These are phyloP conservation scores for Linhomoeus sp. DNA, from an alignment of 2,888 invertebrate genomes.

Conservation along the genomic window DNA sequence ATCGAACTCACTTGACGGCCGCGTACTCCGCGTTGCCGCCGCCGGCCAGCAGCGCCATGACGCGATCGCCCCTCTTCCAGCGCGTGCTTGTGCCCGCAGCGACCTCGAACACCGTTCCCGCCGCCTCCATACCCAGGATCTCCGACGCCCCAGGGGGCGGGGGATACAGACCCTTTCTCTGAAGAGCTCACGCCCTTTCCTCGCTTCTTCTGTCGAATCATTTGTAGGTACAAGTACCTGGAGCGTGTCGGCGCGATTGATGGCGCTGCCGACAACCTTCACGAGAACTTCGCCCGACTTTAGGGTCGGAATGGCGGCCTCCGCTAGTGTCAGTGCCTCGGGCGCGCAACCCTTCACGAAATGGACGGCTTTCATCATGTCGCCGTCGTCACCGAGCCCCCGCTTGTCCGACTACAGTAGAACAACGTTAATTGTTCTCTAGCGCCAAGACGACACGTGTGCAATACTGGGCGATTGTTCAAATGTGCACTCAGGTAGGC, in stretches of 20 bases:
- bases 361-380: constrained; percentile 8
- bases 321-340: constrained; percentile 13
- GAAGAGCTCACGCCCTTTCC: background rate
- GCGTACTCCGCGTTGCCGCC: constrained; percentile 32
- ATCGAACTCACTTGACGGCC: constrained; percentile 17
- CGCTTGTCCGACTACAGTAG: too few species aligned
- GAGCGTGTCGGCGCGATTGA: constrained; percentile 11
- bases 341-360: constrained; percentile 13
- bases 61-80: constrained; percentile 23
- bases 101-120: constrained; percentile 24
- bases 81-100: constrained; percentile 6
- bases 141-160: constrained; percentile 26
- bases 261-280: constrained; percentile 26
- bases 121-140: constrained; percentile 30
- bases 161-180: constrained; percentile 29
- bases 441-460: too few species aligned
- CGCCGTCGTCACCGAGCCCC: too few species aligned
- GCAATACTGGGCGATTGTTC: too few species aligned
- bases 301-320: constrained; percentile 15
- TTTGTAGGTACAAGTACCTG: too few species aligned
- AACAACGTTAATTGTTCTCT: too few species aligned
- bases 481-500: too few species aligned
- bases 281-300: constrained; percentile 22
- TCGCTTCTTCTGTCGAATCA: too few species aligned
- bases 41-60: constrained; percentile 30